Percentiles rank a stretch among this genome's conserved stretches.
These are phyloP conservation scores for Phthorimaea operculella DNA, from an alignment of 1,140 invertebrate species.

Conservation along the genomic window DNA sequence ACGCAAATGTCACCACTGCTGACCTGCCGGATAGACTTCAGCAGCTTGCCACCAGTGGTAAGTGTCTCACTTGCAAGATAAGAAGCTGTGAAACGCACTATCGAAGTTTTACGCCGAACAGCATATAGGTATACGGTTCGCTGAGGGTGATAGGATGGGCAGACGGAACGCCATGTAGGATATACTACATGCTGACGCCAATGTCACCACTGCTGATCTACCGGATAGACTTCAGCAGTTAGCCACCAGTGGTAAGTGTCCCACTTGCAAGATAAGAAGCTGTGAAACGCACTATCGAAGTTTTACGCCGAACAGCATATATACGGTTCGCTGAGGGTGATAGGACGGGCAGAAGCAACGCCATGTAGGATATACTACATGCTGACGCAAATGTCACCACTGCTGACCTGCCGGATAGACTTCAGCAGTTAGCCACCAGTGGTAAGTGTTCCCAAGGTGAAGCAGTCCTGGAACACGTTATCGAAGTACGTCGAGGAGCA, in stretches of 20 bases:
- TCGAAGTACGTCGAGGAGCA: no score
- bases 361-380: slow-evolving; percentile 79
- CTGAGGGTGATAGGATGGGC: slow-evolving; percentile 81
- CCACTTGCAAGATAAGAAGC: no score
- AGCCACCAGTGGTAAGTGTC: slow-evolving; percentile 52
- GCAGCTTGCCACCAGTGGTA: slow-evolving; percentile 58
- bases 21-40: slow-evolving; percentile 75
- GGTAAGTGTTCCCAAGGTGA: slow-evolving; percentile 34
- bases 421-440: slow-evolving; percentile 65
- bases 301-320: no score
- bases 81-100: no score
- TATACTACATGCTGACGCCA: slow-evolving; percentile 72
- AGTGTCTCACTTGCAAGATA: no score
- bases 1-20: slow-evolving; percentile 73
- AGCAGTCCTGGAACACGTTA: no score
- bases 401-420: slow-evolving; percentile 74
- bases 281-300: no score
- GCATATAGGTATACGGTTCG: no score
- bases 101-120: no score
- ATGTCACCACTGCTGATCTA: slow-evolving; percentile 76
- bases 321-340: slow-evolving; percentile 82
- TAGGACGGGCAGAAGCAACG: slow-evolving; percentile 81
- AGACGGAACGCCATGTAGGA: slow-evolving; percentile 83
- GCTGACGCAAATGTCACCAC: slow-evolving; percentile 73
- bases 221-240: slow-evolving; percentile 71